These are phyloP conservation scores for Tethea ocularis DNA, from an alignment of 2,888 invertebrate genomes.

Conservation along the genomic window DNA sequence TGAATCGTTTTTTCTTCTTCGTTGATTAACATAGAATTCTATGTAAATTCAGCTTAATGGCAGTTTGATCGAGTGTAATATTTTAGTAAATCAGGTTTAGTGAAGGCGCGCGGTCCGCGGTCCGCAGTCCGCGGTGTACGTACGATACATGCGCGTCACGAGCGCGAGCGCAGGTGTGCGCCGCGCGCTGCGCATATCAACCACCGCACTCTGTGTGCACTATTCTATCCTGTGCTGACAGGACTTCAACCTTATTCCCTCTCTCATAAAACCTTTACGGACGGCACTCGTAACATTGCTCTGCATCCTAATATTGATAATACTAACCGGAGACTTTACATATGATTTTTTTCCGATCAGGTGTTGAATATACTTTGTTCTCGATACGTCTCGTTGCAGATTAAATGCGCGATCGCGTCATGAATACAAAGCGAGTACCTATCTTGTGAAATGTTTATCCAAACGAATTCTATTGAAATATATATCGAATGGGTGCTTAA, in stretches of 20 bases:
- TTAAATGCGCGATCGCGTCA: slow-evolving; percentile 52
- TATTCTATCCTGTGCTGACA: neutral
- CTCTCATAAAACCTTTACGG: neutral
- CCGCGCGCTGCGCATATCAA: slow-evolving; percentile 63
- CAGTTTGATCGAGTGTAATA: slow-evolving; percentile 13
- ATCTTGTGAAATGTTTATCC: slow-evolving; percentile 41
- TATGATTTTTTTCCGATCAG: slow-evolving; percentile 47
- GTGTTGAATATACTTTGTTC: slow-evolving; percentile 44
- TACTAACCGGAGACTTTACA: slow-evolving; percentile 37
- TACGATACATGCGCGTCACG: slow-evolving; percentile 60
- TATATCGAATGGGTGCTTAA: slow-evolving; percentile 35
- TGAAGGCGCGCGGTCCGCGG: slow-evolving; percentile 12
- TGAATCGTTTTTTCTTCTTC: neutral
- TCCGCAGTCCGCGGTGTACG: too few species aligned
- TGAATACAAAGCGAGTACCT: slow-evolving; percentile 52
- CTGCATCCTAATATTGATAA: slow-evolving; percentile 34
- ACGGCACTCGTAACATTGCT: slow-evolving; percentile 2
- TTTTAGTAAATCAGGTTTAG: slow-evolving; percentile 23
- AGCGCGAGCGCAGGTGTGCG: slow-evolving; percentile 69
- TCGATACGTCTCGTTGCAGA: slow-evolving; percentile 52
- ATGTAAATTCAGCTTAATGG: slow-evolving; percentile 4
- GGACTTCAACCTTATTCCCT: slow-evolving; percentile 18
- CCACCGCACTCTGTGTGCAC: slow-evolving; percentile 14
- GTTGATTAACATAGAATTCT: neutral
- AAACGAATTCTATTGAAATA: slow-evolving; percentile 46